Evolutionary conservation across 1,140 invertebrate species (phyloP).

Genomic region (Drosophila takahashii): DNA sequence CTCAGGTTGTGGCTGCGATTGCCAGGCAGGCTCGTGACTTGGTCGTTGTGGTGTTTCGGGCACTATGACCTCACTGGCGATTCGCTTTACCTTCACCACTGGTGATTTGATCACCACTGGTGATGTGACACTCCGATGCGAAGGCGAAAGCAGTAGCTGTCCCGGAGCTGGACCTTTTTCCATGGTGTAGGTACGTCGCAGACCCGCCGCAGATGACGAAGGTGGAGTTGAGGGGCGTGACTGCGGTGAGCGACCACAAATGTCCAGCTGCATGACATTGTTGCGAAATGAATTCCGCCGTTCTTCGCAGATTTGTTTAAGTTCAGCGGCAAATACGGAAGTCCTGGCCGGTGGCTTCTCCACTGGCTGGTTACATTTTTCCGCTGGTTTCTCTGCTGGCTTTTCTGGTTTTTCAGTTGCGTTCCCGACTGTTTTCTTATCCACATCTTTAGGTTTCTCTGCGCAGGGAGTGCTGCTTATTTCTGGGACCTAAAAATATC

Average conservation of each 20-base stretch:
- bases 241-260: neutral
- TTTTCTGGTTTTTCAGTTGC: neutral
- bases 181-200: slow-evolving; percentile 42
- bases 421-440: no score
- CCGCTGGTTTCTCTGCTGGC: neutral
- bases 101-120: neutral
- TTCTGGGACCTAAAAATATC: slow-evolving; percentile 25
- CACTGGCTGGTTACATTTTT: neutral
- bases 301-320: slow-evolving; percentile 2
- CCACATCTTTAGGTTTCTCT: neutral
- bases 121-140: neutral
- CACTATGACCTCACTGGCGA: neutral
- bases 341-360: neutral
- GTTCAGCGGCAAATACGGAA: neutral
- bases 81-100: slow-evolving; percentile 22
- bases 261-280: slow-evolving; percentile 3
- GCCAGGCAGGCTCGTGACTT: neutral
- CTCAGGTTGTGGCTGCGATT: slow-evolving; percentile 25
- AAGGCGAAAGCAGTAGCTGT: slow-evolving; percentile 34
- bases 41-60: slow-evolving; percentile 23
- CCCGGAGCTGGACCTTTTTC: slow-evolving; percentile 37
- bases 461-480: slow-evolving; percentile 46
- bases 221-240: neutral
- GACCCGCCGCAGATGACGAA: neutral
- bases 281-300: slow-evolving; percentile 7